These are phyloP conservation scores for Rhea americana DNA, from an alignment of 2,113 vertebrate species.

Conservation along the genomic window DNA sequence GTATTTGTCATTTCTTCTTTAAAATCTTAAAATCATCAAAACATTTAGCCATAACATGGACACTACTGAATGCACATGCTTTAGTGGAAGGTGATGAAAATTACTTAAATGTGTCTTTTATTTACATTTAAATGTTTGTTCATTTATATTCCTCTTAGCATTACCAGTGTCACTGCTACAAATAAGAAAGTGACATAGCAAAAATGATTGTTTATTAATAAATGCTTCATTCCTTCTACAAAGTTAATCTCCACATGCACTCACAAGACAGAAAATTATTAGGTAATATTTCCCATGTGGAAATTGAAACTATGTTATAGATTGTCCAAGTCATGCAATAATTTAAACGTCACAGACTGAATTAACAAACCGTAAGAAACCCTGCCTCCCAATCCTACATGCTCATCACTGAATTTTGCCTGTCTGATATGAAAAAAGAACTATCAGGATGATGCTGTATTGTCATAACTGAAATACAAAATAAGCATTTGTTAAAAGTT, in stretches of 20 bases:
- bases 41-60: neutral
- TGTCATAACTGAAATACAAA: neutral
- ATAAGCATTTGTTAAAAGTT: neutral
- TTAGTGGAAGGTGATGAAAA: neutral
- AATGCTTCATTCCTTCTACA: conserved; percentile 20
- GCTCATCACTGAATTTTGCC: neutral
- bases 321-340: neutral
- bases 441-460: neutral
- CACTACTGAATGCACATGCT: neutral
- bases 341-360: neutral
- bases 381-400: neutral
- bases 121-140: neutral
- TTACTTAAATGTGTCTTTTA: neutral
- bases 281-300: neutral
- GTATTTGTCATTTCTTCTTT: neutral
- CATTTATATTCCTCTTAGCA: conserved; percentile 33
- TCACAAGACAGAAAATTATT: neutral
- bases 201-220: conserved; percentile 38
- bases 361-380: neutral
- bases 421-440: neutral
- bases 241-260: conserved; percentile 46
- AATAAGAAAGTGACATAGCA: conserved; percentile 19
- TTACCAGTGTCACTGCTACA: neutral
- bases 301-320: neutral
- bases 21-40: neutral